Evolutionary conservation across 1,140 invertebrate genomes (phyloP).

Genomic region (Cydia pomonella): DNA sequence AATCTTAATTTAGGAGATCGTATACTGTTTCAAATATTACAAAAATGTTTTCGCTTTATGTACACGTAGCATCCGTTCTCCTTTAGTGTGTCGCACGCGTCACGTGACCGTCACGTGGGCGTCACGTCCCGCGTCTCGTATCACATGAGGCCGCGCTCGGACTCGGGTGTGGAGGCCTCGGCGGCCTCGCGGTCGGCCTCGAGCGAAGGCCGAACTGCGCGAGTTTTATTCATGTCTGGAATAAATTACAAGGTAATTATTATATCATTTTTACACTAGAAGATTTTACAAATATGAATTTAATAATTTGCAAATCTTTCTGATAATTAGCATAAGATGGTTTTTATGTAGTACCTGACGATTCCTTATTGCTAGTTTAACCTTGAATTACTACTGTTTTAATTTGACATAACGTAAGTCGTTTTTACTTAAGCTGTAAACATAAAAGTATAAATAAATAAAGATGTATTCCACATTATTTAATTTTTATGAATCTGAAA

Average conservation of each 20-base stretch:
- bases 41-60: slow-evolving; percentile 74
- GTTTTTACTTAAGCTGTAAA: too few relatives aligned
- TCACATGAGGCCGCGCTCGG: slow-evolving; percentile 35
- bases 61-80: slow-evolving; percentile 75
- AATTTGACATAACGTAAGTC: too few relatives aligned
- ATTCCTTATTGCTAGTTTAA: too few relatives aligned
- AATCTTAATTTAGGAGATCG: slow-evolving; percentile 80
- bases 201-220: slow-evolving; percentile 46
- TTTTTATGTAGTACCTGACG: too few relatives aligned
- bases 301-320: too few relatives aligned
- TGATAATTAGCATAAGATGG: too few relatives aligned
- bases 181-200: slow-evolving; percentile 34
- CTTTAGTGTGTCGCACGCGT: slow-evolving; percentile 45
- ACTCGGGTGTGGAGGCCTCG: slow-evolving; percentile 42
- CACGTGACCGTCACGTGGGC: slow-evolving; percentile 35
- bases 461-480: too few relatives aligned
- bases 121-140: background rate
- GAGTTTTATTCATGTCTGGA: slow-evolving; percentile 70
- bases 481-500: too few relatives aligned
- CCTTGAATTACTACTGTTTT: too few relatives aligned
- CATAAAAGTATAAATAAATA: too few relatives aligned
- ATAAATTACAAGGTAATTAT: slow-evolving; percentile 37
- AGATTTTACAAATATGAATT: background rate
- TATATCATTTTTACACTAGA: background rate
- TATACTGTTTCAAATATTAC: slow-evolving; percentile 81